phyloP scores from a whole-genome alignment of 2,113 vertebrate genomes.

The Bothrops jararaca region DNA sequence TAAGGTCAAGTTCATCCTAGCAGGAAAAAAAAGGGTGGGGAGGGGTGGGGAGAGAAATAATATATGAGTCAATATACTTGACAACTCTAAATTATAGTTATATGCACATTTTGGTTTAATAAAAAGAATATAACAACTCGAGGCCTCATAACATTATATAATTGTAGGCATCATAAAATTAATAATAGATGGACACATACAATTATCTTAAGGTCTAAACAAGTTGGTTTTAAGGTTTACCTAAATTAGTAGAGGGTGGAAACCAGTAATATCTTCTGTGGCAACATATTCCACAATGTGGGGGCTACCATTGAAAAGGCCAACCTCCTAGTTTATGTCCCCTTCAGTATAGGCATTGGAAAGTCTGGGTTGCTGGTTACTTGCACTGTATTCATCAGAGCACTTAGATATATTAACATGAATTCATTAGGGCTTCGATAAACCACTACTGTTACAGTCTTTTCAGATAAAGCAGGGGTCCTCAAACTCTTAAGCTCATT shows the following conservation, averaged over 20 bases:
- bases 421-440: background rate
- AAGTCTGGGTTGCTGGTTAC: background rate
- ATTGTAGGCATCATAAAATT: background rate
- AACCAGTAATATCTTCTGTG: background rate
- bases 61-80: background rate
- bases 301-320: background rate
- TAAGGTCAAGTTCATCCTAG: conserved; percentile 96
- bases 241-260: background rate
- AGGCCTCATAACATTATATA: background rate
- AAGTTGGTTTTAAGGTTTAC: background rate
- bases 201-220: background rate
- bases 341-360: background rate
- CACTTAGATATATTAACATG: background rate
- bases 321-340: background rate
- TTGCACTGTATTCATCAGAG: background rate
- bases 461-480: background rate
- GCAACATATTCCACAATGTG: background rate
- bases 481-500: background rate
- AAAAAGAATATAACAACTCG: background rate
- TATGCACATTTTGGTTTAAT: background rate
- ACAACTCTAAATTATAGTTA: background rate
- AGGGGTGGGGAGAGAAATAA: background rate
- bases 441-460: background rate
- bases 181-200: background rate
- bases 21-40: background rate